phyloP scores from a whole-genome alignment of 2,888 invertebrate genomes.

The Dione vanillae region DNA sequence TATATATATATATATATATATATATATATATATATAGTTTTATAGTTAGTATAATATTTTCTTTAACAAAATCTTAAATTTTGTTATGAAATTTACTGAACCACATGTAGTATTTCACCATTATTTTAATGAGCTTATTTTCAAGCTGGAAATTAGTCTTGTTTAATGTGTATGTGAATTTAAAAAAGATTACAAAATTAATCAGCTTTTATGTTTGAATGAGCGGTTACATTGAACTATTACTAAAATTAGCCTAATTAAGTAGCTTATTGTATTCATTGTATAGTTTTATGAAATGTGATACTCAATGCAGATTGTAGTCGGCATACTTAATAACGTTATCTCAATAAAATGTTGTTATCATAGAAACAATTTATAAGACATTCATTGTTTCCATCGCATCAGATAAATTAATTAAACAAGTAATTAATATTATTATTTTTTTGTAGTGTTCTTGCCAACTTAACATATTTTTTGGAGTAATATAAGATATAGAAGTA shows the following conservation, averaged over 20 bases:
- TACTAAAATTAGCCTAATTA: constrained; percentile 25
- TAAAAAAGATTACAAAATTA: neutral
- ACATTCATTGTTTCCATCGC: too few relatives aligned
- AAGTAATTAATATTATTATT: too few relatives aligned
- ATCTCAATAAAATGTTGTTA: too few relatives aligned
- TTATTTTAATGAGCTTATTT: constrained; percentile 2
- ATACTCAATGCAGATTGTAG: neutral
- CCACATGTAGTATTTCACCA: constrained; percentile 2
- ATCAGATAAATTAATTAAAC: too few relatives aligned
- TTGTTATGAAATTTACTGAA: neutral
- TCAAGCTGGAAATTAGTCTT: neutral
- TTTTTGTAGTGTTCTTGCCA: too few relatives aligned
- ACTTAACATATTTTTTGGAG: too few relatives aligned
- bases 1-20: too few relatives aligned
- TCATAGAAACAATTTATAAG: too few relatives aligned
- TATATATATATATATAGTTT: too few relatives aligned
- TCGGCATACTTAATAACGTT: neutral
- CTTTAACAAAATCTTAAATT: too few relatives aligned
- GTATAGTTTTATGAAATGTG: neutral
- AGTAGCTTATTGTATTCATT: constrained; percentile 19
- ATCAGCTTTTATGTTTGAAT: constrained; percentile 21
- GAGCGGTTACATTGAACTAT: constrained; percentile 27
- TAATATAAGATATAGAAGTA: too few relatives aligned
- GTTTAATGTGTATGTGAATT: constrained; percentile 16
- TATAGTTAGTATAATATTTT: too few relatives aligned